phyloP scores from a whole-genome alignment of 2,113 vertebrate species.

The Hippopotamus amphibius region DNA sequence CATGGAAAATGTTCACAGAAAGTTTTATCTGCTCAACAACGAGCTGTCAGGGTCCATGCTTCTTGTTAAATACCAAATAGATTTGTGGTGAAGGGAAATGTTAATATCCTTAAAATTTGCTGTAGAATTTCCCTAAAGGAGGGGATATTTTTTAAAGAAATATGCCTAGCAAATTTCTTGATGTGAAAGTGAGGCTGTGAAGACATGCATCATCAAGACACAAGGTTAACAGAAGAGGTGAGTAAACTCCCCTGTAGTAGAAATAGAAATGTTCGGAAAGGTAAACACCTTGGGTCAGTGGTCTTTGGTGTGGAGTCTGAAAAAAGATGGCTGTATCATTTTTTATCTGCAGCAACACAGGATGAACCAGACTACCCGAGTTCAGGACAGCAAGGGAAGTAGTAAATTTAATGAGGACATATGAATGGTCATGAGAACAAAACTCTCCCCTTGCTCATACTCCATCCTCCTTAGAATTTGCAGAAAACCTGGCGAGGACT shows the following conservation, averaged over 20 bases:
- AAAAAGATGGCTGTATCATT: not conserved
- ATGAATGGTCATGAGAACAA: not conserved
- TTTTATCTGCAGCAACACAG: not conserved
- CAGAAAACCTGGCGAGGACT: not conserved
- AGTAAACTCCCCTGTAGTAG: not conserved
- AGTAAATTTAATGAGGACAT: not conserved
- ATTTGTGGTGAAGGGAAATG: conserved; percentile 53
- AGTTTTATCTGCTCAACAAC: conserved; percentile 63
- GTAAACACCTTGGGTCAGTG: not conserved
- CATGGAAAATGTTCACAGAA: conserved; percentile 46
- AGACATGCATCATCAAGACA: not conserved
- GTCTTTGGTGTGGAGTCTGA: not conserved
- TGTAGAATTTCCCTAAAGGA: not conserved
- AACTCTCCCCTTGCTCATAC: not conserved
- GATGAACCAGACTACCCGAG: not conserved
- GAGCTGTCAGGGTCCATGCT: conserved; percentile 47
- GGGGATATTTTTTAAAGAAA: not conserved
- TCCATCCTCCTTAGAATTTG: not conserved
- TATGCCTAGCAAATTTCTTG: not conserved
- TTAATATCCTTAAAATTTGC: conserved; percentile 48
- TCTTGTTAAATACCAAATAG: conserved; percentile 67
- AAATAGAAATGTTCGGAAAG: not conserved
- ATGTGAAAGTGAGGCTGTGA: not conserved
- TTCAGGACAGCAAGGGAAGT: not conserved
- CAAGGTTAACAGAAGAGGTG: not conserved